phyloP scores from a whole-genome alignment of 2,113 vertebrate genomes.

The Hypanus sabinus region DNA sequence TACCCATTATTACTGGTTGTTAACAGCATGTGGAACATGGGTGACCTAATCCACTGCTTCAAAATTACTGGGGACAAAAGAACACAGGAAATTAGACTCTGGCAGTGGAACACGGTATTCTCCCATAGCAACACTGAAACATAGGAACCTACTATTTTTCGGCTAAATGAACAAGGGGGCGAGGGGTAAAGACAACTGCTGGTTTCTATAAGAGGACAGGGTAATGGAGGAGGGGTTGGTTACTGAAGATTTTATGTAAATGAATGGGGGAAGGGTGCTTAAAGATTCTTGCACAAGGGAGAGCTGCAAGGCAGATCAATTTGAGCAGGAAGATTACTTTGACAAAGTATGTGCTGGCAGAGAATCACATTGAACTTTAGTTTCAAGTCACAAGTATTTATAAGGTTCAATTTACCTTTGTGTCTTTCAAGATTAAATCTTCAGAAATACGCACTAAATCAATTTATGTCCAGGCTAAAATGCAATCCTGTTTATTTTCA shows the following conservation, averaged over 20 bases:
- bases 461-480: background rate
- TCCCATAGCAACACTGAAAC: slow-evolving; percentile 28
- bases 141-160: slow-evolving; percentile 2
- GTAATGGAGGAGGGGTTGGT: background rate
- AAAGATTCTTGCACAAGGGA: background rate
- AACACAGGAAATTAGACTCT: slow-evolving; percentile 33
- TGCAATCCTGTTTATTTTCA: background rate
- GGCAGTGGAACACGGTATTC: slow-evolving; percentile 18
- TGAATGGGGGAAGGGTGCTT: background rate
- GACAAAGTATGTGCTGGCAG: background rate
- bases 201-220: background rate
- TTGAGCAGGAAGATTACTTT: slow-evolving; percentile 12
- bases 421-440: background rate
- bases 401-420: background rate
- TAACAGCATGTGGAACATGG: slow-evolving; percentile 3
- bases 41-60: slow-evolving; percentile 1
- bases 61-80: slow-evolving; percentile 29
- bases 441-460: too few species aligned
- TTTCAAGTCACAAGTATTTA: background rate
- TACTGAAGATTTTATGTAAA: slow-evolving; percentile 19
- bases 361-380: background rate
- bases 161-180: background rate
- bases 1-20: slow-evolving; percentile 6
- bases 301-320: background rate
- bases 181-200: background rate